Conservation (phyloP, 1,140 invertebrate genomes). For the Gryon sp. region DNA sequence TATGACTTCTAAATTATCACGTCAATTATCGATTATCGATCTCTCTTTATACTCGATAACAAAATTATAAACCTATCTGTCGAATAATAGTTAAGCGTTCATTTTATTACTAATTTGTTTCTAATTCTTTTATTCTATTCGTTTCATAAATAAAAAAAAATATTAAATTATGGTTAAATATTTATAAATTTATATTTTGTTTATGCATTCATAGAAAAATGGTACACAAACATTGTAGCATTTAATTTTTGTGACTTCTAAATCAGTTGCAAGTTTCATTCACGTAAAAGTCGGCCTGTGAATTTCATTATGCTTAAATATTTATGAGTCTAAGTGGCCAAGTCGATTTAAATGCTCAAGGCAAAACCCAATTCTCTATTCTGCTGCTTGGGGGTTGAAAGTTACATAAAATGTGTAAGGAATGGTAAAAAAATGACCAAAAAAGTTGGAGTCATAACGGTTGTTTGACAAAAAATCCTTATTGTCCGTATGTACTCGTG, state of each 20-base stretch:
- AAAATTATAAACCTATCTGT: no score
- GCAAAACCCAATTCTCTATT: constrained; percentile 47
- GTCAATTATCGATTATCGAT: constrained; percentile 44
- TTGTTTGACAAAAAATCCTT: constrained; percentile 54
- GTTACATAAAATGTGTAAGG: constrained; percentile 6
- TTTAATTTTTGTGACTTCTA: constrained; percentile 9
- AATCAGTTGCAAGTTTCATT: constrained; percentile 26
- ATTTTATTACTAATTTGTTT: no score
- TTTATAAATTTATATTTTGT: no score
- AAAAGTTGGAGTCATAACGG: constrained; percentile 16
- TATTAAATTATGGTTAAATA: no score
- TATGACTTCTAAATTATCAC: constrained; percentile 32
- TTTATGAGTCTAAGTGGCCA: constrained; percentile 56
- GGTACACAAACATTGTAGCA: not conserved
- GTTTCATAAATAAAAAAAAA: no score
- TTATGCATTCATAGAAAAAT: no score
- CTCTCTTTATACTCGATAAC: constrained; percentile 8
- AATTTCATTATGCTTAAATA: constrained; percentile 57
- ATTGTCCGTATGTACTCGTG: constrained; percentile 28
- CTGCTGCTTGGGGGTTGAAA: constrained; percentile 8
- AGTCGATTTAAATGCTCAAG: constrained; percentile 58
- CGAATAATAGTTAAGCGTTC: no score
- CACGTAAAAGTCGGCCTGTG: constrained; percentile 29
- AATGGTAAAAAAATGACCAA: constrained; percentile 17
- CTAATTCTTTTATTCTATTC: no score